phyloP scores from a whole-genome alignment of 64 coral and sea anemone genomes.

The Orbicella faveolata region DNA sequence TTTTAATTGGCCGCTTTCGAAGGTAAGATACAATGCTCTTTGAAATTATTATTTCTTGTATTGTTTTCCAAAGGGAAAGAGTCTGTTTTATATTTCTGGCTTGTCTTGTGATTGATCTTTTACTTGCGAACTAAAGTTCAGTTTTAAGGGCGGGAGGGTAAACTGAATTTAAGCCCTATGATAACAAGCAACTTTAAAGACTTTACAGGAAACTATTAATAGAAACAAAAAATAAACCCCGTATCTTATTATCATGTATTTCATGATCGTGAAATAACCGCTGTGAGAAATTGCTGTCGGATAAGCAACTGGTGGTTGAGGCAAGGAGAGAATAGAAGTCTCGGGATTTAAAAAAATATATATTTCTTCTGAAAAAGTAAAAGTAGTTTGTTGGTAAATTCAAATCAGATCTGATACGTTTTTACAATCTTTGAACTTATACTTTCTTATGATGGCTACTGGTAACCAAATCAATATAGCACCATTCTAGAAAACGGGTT shows the following conservation, averaged over 20 bases:
- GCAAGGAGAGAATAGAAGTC: neutral
- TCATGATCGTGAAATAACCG: neutral
- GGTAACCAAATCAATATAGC: slow-evolving; percentile 38
- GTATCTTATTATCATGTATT: neutral
- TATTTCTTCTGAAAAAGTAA: neutral
- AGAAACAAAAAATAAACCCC: neutral
- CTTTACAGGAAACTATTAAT: neutral
- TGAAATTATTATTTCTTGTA: neutral
- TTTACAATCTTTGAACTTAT: slow-evolving; percentile 1
- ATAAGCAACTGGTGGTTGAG: neutral
- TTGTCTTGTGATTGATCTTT: neutral
- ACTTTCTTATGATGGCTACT: slow-evolving; percentile 1
- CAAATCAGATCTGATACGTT: neutral
- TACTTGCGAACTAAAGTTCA: neutral
- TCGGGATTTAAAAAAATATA: too few relatives aligned
- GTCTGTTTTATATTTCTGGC: neutral
- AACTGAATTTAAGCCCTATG: neutral
- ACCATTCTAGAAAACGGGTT: slow-evolving; percentile 35
- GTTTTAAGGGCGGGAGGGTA: neutral
- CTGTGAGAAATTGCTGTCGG: neutral
- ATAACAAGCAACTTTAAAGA: neutral
- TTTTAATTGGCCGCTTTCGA: slow-evolving; percentile 21
- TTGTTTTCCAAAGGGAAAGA: neutral
- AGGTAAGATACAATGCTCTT: slow-evolving; percentile 38
- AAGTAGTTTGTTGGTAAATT: neutral